These are phyloP conservation scores for Ophion ventricosus DNA, from an alignment of 2,888 invertebrate species.

Conservation along the genomic window DNA sequence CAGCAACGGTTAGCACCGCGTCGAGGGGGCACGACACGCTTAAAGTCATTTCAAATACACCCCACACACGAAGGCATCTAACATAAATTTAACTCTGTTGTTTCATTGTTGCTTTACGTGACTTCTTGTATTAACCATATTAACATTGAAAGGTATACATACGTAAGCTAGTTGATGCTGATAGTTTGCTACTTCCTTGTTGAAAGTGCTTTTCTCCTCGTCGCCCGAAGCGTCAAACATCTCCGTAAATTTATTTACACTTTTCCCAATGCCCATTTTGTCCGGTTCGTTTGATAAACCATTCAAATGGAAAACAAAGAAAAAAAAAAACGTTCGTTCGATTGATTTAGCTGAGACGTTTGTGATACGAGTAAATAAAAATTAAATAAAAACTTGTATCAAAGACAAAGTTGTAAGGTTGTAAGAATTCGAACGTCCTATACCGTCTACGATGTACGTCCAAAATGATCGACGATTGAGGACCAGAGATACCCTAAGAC, in stretches of 20 bases:
- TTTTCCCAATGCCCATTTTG: neutral
- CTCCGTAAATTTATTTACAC: neutral
- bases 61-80: constrained; percentile 2
- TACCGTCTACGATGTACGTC: too few species aligned
- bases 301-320: neutral
- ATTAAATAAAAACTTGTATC: too few species aligned
- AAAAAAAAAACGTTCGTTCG: neutral
- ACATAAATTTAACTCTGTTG: constrained; percentile 50
- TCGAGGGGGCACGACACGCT: constrained; percentile 59
- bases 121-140: constrained; percentile 49
- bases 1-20: constrained; percentile 51
- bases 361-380: too few species aligned
- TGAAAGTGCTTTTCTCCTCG: neutral
- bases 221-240: neutral
- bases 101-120: constrained; percentile 66
- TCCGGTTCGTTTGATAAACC: neutral
- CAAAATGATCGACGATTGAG: too few species aligned
- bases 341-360: too few species aligned
- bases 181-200: neutral
- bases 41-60: constrained; percentile 39
- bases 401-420: too few species aligned
- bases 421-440: too few species aligned
- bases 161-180: neutral
- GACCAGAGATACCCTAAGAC: too few species aligned
- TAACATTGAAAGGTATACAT: constrained; percentile 21